These are phyloP conservation scores for Ophraella communa DNA, from an alignment of 2,888 invertebrate genomes.

Conservation along the genomic window DNA sequence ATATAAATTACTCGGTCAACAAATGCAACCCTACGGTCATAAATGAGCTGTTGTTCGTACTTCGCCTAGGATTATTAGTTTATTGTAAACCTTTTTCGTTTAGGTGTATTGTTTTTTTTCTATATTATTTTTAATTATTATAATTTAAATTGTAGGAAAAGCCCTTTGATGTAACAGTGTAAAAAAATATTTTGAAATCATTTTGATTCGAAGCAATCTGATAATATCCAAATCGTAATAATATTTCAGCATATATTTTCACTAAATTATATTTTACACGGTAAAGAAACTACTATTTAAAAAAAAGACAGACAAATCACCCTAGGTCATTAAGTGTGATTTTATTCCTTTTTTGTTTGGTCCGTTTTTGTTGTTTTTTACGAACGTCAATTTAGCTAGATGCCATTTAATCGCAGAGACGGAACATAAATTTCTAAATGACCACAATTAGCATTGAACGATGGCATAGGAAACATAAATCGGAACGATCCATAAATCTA, in stretches of 20 bases:
- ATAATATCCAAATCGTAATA: too few relatives aligned
- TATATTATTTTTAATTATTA: too few relatives aligned
- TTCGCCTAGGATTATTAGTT: too few relatives aligned
- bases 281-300: background rate
- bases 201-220: too few relatives aligned
- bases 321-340: constrained; percentile 29
- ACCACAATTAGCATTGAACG: constrained; percentile 49
- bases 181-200: too few relatives aligned
- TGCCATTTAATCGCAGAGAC: constrained; percentile 43
- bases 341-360: background rate
- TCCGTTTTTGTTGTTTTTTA: background rate
- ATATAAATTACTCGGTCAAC: too few relatives aligned
- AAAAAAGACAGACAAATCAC: constrained; percentile 9
- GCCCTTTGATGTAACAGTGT: too few relatives aligned
- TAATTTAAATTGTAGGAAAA: too few relatives aligned
- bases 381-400: constrained; percentile 26
- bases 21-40: too few relatives aligned
- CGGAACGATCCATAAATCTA: constrained; percentile 46
- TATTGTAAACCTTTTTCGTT: too few relatives aligned
- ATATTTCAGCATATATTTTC: background rate
- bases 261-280: background rate
- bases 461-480: constrained; percentile 45
- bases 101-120: too few relatives aligned
- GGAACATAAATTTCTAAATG: constrained; percentile 48
- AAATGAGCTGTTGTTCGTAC: too few relatives aligned